phyloP scores from a whole-genome alignment of 2,888 invertebrate genomes.

The Plebejus argus region DNA sequence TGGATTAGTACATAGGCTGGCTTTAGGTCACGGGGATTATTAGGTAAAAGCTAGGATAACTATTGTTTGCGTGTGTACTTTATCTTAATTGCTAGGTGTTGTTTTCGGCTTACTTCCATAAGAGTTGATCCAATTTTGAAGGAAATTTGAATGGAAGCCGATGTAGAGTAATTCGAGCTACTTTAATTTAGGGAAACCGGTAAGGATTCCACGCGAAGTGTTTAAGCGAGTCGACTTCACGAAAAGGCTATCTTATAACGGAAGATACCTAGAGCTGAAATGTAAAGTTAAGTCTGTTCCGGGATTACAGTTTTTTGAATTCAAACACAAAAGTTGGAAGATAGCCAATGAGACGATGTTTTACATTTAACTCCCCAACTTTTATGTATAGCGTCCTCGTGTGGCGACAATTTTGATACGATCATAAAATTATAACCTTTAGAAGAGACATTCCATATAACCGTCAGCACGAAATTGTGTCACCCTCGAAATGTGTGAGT shows the following conservation, averaged over 20 bases:
- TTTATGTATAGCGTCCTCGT: not conserved
- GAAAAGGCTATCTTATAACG: slow-evolving; percentile 18
- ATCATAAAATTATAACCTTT: no score
- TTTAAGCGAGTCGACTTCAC: not conserved
- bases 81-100: not conserved
- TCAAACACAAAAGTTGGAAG: not conserved
- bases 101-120: slow-evolving; percentile 13
- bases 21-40: not conserved
- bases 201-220: slow-evolving; percentile 12
- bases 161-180: slow-evolving; percentile 12
- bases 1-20: not conserved
- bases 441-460: no score
- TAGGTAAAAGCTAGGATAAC: not conserved
- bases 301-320: not conserved
- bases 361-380: not conserved
- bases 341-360: not conserved
- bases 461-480: no score
- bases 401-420: not conserved
- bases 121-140: slow-evolving; percentile 18
- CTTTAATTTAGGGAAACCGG: slow-evolving; percentile 15
- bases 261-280: not conserved
- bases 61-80: not conserved
- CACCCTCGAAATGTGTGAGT: no score
- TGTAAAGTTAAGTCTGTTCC: not conserved
- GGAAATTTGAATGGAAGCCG: slow-evolving; percentile 8